phyloP scores from a whole-genome alignment of 2,888 invertebrate species.

The Tetrapedia diversipes region DNA sequence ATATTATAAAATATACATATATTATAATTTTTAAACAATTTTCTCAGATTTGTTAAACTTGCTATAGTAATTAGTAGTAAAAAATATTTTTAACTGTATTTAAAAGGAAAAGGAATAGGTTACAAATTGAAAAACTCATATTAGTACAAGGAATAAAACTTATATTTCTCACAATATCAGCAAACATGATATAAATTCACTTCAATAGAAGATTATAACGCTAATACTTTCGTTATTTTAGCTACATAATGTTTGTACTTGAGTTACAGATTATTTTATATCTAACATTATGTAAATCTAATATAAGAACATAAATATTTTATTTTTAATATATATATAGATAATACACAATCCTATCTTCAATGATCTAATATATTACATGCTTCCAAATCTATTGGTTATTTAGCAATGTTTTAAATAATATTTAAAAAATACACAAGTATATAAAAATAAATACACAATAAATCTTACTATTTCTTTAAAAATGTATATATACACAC shows the following conservation, averaged over 20 bases:
- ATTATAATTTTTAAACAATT: too few relatives aligned
- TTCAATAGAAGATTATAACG: background rate
- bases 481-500: background rate
- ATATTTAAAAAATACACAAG: background rate
- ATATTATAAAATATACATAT: too few relatives aligned
- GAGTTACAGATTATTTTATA: background rate
- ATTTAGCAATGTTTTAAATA: background rate
- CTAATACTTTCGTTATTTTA: background rate
- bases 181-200: background rate
- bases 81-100: background rate
- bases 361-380: background rate
- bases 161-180: constrained; percentile 18
- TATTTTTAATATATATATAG: background rate
- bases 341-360: background rate
- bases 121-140: constrained; percentile 6
- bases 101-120: constrained; percentile 1
- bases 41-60: too few relatives aligned
- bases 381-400: background rate
- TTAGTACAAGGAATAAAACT: background rate
- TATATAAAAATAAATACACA: background rate
- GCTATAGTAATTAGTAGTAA: too few relatives aligned
- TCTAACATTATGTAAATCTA: constrained; percentile 1
- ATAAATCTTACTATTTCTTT: too few relatives aligned
- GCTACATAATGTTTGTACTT: background rate
- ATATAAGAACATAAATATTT: constrained; percentile 3